Evolutionary conservation across 37 sponge, comb jelly and placozoan genomes (phyloP).

Genomic region (Corticium candelabrum): DNA sequence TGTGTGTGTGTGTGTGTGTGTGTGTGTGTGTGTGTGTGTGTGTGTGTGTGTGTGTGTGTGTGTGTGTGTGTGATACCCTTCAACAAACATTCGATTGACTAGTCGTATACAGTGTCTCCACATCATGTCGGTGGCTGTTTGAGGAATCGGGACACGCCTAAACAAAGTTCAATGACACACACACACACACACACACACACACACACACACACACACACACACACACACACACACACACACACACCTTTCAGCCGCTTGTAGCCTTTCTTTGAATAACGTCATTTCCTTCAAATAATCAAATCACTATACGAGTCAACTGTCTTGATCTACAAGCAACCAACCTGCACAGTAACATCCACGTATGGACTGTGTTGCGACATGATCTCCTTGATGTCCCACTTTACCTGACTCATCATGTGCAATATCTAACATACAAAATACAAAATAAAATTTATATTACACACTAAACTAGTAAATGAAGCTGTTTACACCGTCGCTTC

Average conservation of each 20-base stretch:
- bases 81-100: constrained; percentile 58
- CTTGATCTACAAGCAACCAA: constrained; percentile 13
- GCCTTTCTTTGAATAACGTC: not conserved
- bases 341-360: constrained; percentile 62
- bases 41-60: no score
- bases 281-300: constrained; percentile 23
- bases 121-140: constrained; percentile 34
- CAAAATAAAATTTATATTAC: not conserved
- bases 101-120: constrained; percentile 46
- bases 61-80: constrained; percentile 63
- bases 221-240: not conserved
- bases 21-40: no score
- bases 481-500: constrained; percentile 10
- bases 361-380: constrained; percentile 82
- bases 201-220: no score
- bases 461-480: not conserved
- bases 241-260: not conserved
- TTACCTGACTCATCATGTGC: constrained; percentile 56
- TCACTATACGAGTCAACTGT: not conserved
- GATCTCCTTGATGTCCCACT: constrained; percentile 86
- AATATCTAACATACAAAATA: constrained; percentile 30
- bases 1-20: no score
- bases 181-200: no score
- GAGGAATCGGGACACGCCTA: constrained; percentile 40
- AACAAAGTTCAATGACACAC: not conserved